Conservation (phyloP, 1,140 invertebrate species). For the Spodoptera litura region DNA sequence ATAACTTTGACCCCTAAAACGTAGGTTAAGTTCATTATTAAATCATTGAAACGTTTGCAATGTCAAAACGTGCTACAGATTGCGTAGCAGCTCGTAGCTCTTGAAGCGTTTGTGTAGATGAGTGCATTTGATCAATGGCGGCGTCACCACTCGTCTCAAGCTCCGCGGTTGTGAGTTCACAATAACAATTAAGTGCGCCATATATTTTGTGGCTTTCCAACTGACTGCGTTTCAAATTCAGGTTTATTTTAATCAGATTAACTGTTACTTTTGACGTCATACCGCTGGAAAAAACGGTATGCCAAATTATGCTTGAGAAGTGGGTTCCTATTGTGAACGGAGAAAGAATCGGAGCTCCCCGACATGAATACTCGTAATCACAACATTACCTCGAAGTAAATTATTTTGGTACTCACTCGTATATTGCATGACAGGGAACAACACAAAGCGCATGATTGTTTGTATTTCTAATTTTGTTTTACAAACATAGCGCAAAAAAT, state of each 20-base stretch:
- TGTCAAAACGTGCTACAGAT: constrained; percentile 19
- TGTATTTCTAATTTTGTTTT: neutral
- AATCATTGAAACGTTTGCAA: no score
- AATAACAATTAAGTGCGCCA: constrained; percentile 57
- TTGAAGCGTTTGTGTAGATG: constrained; percentile 33
- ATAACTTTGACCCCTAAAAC: no score
- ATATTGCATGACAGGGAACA: constrained; percentile 25
- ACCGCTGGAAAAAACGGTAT: constrained; percentile 76
- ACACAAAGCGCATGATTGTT: neutral
- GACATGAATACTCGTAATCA: constrained; percentile 58
- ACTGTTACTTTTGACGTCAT: constrained; percentile 75
- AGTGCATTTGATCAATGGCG: constrained; percentile 42
- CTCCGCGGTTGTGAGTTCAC: constrained; percentile 51
- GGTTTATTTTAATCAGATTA: constrained; percentile 75
- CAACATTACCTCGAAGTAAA: constrained; percentile 46
- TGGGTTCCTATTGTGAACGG: constrained; percentile 75
- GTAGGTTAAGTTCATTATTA: no score
- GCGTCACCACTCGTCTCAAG: constrained; percentile 32
- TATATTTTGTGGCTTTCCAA: constrained; percentile 55
- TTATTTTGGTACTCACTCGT: constrained; percentile 23
- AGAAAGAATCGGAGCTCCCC: constrained; percentile 63
- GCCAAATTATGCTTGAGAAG: constrained; percentile 81
- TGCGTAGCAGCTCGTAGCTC: constrained; percentile 58
- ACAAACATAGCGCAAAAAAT: constrained; percentile 3
- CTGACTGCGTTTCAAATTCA: constrained; percentile 61